phyloP scores from a whole-genome alignment of 2,888 invertebrate species.

The Callyntrura guangdongensis region DNA sequence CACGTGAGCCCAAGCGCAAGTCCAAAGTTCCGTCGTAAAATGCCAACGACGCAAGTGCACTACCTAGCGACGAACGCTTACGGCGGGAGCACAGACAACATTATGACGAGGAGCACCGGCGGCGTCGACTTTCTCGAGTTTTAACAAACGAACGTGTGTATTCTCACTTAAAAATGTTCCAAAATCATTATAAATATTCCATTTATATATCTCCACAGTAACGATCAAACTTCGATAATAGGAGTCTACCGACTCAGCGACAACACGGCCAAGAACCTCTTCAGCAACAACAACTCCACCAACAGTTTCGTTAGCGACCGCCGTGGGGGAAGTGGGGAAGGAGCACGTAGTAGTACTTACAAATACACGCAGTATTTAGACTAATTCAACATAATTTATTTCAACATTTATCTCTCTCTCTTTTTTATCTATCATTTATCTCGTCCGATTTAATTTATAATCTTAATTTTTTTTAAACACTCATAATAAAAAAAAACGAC shows the following conservation, averaged over 20 bases:
- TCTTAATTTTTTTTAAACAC: no score
- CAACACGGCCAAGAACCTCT: neutral
- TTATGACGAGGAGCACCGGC: constrained; percentile 66
- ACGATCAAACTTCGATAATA: neutral
- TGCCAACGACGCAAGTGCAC: neutral
- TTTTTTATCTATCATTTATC: no score
- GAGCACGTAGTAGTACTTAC: neutral
- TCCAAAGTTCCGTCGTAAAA: constrained; percentile 50
- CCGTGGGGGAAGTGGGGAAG: constrained; percentile 55
- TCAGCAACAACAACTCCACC: neutral
- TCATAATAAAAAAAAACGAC: no score
- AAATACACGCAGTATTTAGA: constrained; percentile 63
- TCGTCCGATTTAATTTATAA: no score
- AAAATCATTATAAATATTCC: no score
- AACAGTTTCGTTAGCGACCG: neutral
- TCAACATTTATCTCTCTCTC: neutral
- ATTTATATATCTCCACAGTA: neutral
- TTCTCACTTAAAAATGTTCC: no score
- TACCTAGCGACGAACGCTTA: constrained; percentile 5
- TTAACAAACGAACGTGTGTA: neutral
- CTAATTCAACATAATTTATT: neutral
- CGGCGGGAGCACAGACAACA: constrained; percentile 40
- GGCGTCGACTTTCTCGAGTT: constrained; percentile 60
- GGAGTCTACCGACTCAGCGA: constrained; percentile 53
- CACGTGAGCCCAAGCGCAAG: constrained; percentile 48